Evolutionary conservation across 2,113 vertebrate genomes (phyloP).

Genomic region (Poeciliopsis occidentalis): DNA sequence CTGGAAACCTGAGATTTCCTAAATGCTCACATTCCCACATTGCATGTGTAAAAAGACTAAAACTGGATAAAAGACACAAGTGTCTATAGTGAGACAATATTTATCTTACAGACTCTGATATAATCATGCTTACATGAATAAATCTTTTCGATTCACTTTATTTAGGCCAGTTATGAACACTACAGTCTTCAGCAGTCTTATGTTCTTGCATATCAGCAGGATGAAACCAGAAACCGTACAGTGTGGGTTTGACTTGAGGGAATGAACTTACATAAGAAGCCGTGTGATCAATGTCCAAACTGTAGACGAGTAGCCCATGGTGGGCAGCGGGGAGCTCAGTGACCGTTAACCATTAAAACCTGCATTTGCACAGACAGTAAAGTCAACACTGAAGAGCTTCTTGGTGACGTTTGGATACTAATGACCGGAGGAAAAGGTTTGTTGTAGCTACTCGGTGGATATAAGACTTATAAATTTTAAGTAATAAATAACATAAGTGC

Average conservation of each 20-base stretch:
- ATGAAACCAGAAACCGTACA: background rate
- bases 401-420: background rate
- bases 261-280: conserved; percentile 9
- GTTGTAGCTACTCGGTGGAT: background rate
- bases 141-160: background rate
- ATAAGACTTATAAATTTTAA: background rate
- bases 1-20: background rate
- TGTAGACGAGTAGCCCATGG: conserved; percentile 1
- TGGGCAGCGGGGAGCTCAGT: background rate
- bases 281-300: conserved; percentile 1
- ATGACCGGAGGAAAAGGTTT: background rate
- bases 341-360: background rate
- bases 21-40: background rate
- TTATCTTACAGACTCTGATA: background rate
- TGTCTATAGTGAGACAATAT: background rate
- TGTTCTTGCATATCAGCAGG: too few species aligned
- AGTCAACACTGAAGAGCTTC: background rate
- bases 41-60: too few species aligned
- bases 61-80: background rate
- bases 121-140: background rate
- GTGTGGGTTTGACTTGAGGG: background rate
- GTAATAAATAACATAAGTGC: background rate
- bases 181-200: background rate
- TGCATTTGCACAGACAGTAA: background rate
- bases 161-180: background rate